A percentile compares a stretch with the other conserved stretches of the same genome.
These are phyloP conservation scores for Grammomys surdaster DNA, from an alignment of 2,113 vertebrate species.

Conservation along the genomic window DNA sequence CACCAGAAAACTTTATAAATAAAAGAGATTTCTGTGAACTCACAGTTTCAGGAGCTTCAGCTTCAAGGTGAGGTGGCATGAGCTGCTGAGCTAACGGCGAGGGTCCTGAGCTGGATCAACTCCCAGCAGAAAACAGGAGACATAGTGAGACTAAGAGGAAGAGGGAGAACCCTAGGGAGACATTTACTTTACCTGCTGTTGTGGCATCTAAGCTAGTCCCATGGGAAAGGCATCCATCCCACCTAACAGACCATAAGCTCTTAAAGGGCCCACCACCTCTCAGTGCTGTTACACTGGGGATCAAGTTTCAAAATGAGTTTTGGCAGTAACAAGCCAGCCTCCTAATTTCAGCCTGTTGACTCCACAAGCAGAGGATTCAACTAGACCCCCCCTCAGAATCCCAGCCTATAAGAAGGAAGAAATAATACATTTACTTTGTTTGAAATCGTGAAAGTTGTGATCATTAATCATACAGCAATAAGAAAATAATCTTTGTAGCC, in stretches of 20 bases:
- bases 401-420: not conserved
- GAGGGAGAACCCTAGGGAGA: not conserved
- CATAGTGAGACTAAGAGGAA: no score
- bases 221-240: not conserved
- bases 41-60: not conserved
- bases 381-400: not conserved
- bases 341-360: not conserved
- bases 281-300: not conserved
- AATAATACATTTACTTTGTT: not conserved
- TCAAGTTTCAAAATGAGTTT: not conserved
- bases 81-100: not conserved
- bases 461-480: not conserved
- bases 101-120: not conserved
- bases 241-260: not conserved
- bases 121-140: not conserved
- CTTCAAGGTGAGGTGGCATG: not conserved
- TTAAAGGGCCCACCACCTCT: not conserved
- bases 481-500: not conserved
- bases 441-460: not conserved
- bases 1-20: not conserved
- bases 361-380: not conserved
- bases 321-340: not conserved
- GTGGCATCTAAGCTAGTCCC: not conserved
- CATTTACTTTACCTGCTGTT: not conserved
- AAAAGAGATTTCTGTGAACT: not conserved